Conservation (phyloP, 1,140 invertebrate genomes). For the Zaprionus gabonicus region DNA sequence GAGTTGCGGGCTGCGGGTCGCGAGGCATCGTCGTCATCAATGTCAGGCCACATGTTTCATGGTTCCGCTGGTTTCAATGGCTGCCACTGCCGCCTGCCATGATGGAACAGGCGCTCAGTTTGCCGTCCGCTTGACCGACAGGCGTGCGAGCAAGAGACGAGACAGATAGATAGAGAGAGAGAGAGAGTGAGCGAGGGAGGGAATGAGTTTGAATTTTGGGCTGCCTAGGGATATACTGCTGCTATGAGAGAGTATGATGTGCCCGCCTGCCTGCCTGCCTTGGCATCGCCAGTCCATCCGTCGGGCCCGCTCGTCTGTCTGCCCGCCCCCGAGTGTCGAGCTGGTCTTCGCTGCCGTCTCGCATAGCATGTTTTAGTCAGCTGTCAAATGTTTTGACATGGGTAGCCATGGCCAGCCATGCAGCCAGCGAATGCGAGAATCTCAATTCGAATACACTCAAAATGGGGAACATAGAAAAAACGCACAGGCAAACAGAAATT, state of each 20-base stretch:
- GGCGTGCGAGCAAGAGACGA: constrained; percentile 2
- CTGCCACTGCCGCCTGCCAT: constrained; percentile 54
- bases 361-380: constrained; percentile 83
- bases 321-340: constrained; percentile 29
- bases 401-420: constrained; percentile 73
- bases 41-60: constrained; percentile 72
- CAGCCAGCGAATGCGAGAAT: constrained; percentile 39
- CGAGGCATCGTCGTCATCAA: constrained; percentile 47
- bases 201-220: constrained; percentile 40
- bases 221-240: constrained; percentile 58
- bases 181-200: background rate
- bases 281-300: constrained; percentile 8
- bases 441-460: constrained; percentile 65
- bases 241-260: constrained; percentile 44
- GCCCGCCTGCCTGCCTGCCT: constrained; percentile 44
- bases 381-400: constrained; percentile 85
- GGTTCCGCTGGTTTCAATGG: constrained; percentile 61
- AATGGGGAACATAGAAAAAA: constrained; percentile 64
- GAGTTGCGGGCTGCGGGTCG: constrained; percentile 20
- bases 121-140: constrained; percentile 36
- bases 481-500: constrained; percentile 17
- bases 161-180: background rate
- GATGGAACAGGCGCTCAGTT: constrained; percentile 59
- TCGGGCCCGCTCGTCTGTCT: constrained; percentile 5
- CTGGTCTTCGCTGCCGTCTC: constrained; percentile 41